These are phyloP conservation scores for Laothoe populi DNA, from an alignment of 2,888 invertebrate species.

Conservation along the genomic window DNA sequence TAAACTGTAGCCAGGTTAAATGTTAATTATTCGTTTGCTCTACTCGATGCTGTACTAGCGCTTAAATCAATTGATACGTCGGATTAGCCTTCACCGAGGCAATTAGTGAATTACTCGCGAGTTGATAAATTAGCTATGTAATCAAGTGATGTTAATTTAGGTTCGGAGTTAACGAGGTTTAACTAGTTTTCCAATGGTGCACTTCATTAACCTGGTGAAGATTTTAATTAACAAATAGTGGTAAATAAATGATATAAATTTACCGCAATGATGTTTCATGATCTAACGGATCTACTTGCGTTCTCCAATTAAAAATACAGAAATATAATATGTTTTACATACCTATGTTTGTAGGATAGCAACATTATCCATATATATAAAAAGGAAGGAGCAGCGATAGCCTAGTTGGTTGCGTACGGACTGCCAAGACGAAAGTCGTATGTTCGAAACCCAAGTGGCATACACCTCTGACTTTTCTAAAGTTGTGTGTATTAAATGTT, in stretches of 20 bases:
- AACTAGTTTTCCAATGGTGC: constrained; percentile 9
- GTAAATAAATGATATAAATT: neutral
- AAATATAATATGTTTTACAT: too few relatives aligned
- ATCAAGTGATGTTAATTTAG: constrained; percentile 42
- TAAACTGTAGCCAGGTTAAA: constrained; percentile 22
- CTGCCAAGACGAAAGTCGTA: too few relatives aligned
- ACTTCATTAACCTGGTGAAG: constrained; percentile 3
- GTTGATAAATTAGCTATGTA: constrained; percentile 44
- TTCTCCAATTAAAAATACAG: too few relatives aligned
- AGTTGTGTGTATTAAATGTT: too few relatives aligned
- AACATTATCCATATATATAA: too few relatives aligned
- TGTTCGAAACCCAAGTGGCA: too few relatives aligned
- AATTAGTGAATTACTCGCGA: constrained; percentile 46
- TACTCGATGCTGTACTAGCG: neutral
- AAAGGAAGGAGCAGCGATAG: neutral
- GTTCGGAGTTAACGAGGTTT: constrained; percentile 26
- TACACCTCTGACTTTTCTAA: too few relatives aligned
- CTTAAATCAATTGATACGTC: constrained; percentile 43
- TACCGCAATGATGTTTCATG: neutral
- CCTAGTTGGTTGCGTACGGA: too few relatives aligned
- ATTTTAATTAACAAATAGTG: constrained; percentile 14
- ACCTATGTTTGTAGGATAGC: too few relatives aligned
- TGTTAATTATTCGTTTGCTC: constrained; percentile 24
- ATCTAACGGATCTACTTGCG: neutral
- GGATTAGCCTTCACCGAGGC: constrained; percentile 47